Evolutionary conservation across 2,797 vertebrate species (phyloP), one percentile per base, ranked within the genome.

Genomic region (Pagetopsis macropterus): DNA sequence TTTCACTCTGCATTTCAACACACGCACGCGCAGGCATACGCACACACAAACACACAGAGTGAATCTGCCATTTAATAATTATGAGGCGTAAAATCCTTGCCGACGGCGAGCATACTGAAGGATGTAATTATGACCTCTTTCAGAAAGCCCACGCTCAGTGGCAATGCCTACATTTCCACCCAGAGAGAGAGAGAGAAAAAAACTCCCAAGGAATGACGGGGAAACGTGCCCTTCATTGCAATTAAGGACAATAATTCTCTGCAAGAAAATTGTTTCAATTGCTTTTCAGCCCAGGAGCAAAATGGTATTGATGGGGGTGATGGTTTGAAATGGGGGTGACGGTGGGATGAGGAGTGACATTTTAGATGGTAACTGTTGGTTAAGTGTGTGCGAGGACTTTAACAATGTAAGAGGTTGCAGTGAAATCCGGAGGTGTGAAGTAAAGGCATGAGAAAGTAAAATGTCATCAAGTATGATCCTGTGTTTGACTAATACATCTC

Each of bases 41-140:
- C 64, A 43, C 79, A 73, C 74, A 50, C 79, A 69, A 68, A 79
- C 67, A 56, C 51, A 31, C 43, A 72, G 79, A 92, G 85, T 84
- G 89, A 92, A 89, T 93, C 87, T 93, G 90, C 90, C 90, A 92
- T 94, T 94, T 93, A 91, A 94, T 94, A 93, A 94, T 94, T 93
- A 94, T 93, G 92, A 92, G 89, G 91, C 91, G 90, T 93, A 94
- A 93, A 94, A 94, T 93, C 93, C 93, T 95, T 94, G 94, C 93
- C 92, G 87, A 88, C 75, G 92, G 93, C 91, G 81, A 91, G 92
- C 91, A 93, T 93, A 91, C 89, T 92, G 91, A 94, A 93, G 93
- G 91, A 92, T 93, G 92, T 94, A 94, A 95, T 95, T 94, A 94
- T 92, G 91, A 92, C 91, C 91, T 92, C 90, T 93, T 94, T 91